Evolutionary conservation across 2,797 vertebrate genomes (phyloP), one percentile per base, ranked within the genome.

Genomic region (Intellagama lesueurii): DNA sequence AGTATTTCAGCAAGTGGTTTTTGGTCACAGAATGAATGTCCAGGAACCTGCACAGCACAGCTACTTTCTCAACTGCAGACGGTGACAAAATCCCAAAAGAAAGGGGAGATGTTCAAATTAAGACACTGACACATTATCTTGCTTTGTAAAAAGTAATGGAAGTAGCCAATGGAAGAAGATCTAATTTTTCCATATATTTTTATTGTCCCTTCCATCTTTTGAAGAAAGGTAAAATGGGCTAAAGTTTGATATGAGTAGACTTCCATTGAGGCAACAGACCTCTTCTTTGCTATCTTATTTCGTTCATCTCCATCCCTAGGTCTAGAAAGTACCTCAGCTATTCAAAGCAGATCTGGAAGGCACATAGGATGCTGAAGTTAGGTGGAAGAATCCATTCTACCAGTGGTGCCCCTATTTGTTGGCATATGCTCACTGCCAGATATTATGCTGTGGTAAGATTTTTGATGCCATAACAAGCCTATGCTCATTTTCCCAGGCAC

Each of bases 11-110:
- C 86, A 99, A 90, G 94, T 99, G 99, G 96, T 99, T 99, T 97
- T 99, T 99, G 24, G 98, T 99, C 94, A 99, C 98, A 0, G 99
- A 99, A 26, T 98, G 97, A 81, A 99, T 99, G 96, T 99, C 99
- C 97, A 99, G 97, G 96, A 99, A 99, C 22, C 99, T 97, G 95
- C 99, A 99, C 90, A 99, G 96, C 17, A 99, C 99, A 0, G 98
- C 99, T 30, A 99, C 99, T 91, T 99, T 99, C 96, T 99, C 99
- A 89, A 99, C 99, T 99, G 97, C 1, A 94, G 91, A 47, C 87
- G 94, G 91, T 47, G 87, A 86, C 60, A 83, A 83, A 76, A 5
- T 16, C 83, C 89, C 81, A 91, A 90, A 40, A 94, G n/a, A 56
- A 94, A 91, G 83, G 89, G 91, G 26, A 83, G 0, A 3, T 17